Evolutionary conservation across 2,113 vertebrate genomes (phyloP).

Genomic region (Petrocephalus microphthalmus): DNA sequence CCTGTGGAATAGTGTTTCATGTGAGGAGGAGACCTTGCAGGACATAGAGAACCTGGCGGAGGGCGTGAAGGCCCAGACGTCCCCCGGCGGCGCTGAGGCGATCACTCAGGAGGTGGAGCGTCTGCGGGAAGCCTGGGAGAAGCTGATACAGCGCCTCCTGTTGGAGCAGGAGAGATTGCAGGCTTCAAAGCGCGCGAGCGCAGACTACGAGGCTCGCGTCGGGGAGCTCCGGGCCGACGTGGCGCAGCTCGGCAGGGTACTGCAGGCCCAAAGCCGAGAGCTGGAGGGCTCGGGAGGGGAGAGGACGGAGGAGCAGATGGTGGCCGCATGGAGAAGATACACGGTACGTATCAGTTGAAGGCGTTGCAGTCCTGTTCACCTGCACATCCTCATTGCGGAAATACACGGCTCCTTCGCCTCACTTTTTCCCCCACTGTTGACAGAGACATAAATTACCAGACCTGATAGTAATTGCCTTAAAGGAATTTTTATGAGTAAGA

Average conservation of each 20-base stretch:
- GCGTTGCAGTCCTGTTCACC: too few relatives aligned
- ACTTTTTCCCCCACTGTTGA: neutral
- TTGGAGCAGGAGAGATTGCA: constrained; percentile 61
- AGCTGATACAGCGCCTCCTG: constrained; percentile 55
- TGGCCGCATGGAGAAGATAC: constrained; percentile 71
- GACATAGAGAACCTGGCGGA: constrained; percentile 63
- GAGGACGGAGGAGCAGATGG: constrained; percentile 66
- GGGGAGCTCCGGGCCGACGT: constrained; percentile 64
- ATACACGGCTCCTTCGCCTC: neutral
- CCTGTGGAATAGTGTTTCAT: constrained; percentile 62
- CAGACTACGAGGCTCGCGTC: constrained; percentile 56
- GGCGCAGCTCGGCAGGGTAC: constrained; percentile 49
- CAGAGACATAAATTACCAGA: neutral
- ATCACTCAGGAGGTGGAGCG: constrained; percentile 70
- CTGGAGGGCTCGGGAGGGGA: constrained; percentile 46
- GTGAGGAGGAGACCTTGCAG: constrained; percentile 62
- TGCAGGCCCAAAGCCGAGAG: constrained; percentile 62
- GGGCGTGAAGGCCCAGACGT: constrained; percentile 67
- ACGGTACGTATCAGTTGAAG: constrained; percentile 53
- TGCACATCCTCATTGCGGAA: neutral
- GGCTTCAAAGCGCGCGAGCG: constrained; percentile 55
- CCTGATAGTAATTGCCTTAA: neutral
- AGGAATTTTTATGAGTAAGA: neutral
- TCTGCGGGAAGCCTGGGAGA: constrained; percentile 67
- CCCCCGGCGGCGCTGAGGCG: constrained; percentile 70